phyloP scores from a whole-genome alignment of 2,113 vertebrate species.

The human region GRCh38 chr2:56036001-56036500 shows the following conservation, averaged over 20 bases:
- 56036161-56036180: neutral
- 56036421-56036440: neutral
- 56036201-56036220: neutral
- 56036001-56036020: neutral
- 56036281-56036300: neutral
- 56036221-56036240: neutral
- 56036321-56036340: neutral
- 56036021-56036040: neutral
- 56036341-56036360: neutral
- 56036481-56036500: neutral
- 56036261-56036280: slow-evolving; percentile 20
- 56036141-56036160: slow-evolving; percentile 22
- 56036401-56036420: neutral
- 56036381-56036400: neutral
- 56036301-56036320: neutral
- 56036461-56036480: neutral
- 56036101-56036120: neutral
- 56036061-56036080: neutral
- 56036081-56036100: neutral
- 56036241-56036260: slow-evolving; percentile 20
- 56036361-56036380: neutral
- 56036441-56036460: neutral
- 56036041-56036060: neutral
- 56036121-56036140: slow-evolving; percentile 8
- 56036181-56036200: neutral